Conservation (phyloP, 2,113 vertebrate genomes). For the Microtus pennsylvanicus region DNA sequence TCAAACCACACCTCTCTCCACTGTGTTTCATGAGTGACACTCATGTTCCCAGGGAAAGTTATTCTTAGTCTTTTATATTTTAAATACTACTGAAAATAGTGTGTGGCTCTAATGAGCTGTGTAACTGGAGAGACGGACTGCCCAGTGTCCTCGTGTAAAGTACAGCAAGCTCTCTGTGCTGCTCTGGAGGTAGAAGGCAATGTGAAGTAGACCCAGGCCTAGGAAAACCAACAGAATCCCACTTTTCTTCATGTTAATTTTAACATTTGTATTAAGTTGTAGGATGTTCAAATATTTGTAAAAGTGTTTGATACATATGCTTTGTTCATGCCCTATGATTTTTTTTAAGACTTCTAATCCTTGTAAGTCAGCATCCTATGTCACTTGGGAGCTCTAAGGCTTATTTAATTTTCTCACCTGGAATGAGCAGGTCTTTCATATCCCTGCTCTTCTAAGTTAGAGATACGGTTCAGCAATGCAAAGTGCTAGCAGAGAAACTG, state of each 20-base stretch:
- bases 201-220: not conserved
- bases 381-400: slow-evolving; percentile 8
- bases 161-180: not conserved
- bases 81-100: not conserved
- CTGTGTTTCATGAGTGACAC: not conserved
- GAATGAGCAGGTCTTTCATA: not conserved
- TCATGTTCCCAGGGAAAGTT: not conserved
- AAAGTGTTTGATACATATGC: slow-evolving; percentile 24
- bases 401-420: not conserved
- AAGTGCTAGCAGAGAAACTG: not conserved
- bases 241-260: slow-evolving; percentile 41
- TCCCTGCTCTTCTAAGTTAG: not conserved
- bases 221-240: slow-evolving; percentile 17
- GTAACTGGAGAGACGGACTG: not conserved
- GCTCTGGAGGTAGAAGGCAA: not conserved
- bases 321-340: not conserved
- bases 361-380: not conserved
- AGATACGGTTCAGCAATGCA: not conserved
- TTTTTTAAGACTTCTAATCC: not conserved
- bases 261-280: slow-evolving; percentile 20
- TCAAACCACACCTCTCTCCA: slow-evolving; percentile 5
- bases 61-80: slow-evolving; percentile 27
- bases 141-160: not conserved
- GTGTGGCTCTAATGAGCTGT: slow-evolving; percentile 35
- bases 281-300: not conserved